Conservation (phyloP, 1,140 invertebrate genomes). For the Procambarus clarkii region DNA sequence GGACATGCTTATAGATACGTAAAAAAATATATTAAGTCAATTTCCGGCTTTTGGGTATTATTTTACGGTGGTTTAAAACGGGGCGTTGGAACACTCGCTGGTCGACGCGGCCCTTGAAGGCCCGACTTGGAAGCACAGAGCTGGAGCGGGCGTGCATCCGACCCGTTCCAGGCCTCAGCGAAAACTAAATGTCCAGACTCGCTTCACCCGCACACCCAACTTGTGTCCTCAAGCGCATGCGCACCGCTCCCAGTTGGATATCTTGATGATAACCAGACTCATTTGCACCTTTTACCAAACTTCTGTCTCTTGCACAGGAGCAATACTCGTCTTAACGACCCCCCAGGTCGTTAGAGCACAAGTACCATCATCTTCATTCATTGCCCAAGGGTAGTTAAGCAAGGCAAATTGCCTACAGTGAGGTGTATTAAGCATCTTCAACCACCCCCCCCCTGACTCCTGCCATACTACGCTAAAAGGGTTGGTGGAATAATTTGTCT, state of each 20-base stretch:
- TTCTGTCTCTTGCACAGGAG: not conserved
- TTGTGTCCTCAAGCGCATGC: not conserved
- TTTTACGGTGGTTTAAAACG: no score
- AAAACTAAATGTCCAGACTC: not conserved
- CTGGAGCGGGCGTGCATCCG: not conserved
- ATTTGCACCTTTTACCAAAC: conserved; percentile 14
- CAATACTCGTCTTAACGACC: conserved; percentile 6
- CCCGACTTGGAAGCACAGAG: not conserved
- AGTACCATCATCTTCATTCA: not conserved
- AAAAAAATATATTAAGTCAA: not conserved
- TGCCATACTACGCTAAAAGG: no score
- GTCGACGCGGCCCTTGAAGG: no score
- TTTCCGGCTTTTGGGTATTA: not conserved
- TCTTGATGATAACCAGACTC: not conserved
- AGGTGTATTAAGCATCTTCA: not conserved
- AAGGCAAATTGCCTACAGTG: not conserved
- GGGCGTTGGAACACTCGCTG: not conserved
- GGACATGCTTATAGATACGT: not conserved
- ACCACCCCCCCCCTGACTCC: no score
- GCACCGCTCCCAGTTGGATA: not conserved
- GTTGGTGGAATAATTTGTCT: not conserved
- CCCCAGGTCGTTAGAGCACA: not conserved
- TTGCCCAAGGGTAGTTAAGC: no score
- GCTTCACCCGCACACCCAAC: not conserved
- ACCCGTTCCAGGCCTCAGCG: not conserved